Base-by-base conservation (phyloP, 1,140 invertebrate species). In the Bicyclus anynana region DNA sequence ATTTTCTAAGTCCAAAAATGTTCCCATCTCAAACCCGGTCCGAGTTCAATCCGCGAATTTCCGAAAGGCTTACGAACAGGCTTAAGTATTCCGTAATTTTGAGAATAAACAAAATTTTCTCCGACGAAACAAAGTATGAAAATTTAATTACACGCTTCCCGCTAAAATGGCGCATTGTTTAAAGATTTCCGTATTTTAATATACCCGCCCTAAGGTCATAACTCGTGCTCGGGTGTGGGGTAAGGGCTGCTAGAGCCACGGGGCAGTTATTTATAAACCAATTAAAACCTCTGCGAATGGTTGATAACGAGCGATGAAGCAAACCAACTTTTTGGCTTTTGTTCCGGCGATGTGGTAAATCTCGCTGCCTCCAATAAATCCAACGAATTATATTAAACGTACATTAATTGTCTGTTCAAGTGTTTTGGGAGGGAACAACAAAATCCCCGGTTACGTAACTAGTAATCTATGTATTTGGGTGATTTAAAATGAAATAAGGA, bases 191-290 rank as follows among this genome's bases (percentile, higher is more conserved):
- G 55, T 54, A 62, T 72, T 80, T 77, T 74, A 79, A 77, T 76
- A 74, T 67, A 74, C 69, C 64, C 67, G 53, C 67, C 73, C 72
- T 72, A 66, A 75, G 77, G 74, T 74, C 75, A 76, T 80, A 80
- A 78, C 66, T 75, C 67, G 67, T 68, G 58, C 61, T 63, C 58
- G 46, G 52, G 57, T 56, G 49, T 69, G 73, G 79, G 77, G 80
- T 79, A 73, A 69, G 64, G 57, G 53, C 44, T 49, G 47, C 50
- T n/a, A n/a, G n/a, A n/a, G 62, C 33, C 35, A n/a, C 44, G 53
- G 44, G 62, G 57, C 62, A 71, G 74, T 82, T 84, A 82, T 84
- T 84, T 82, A 84, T 84, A 84, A 81, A 79, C 69, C 80, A 84
- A 84, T 84, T 84, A 79, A 79, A 84, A 79, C 69, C 72, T 69